phyloP scores from a whole-genome alignment of 2,797 vertebrate genomes.

The Leptoclinus maculatus region DNA sequence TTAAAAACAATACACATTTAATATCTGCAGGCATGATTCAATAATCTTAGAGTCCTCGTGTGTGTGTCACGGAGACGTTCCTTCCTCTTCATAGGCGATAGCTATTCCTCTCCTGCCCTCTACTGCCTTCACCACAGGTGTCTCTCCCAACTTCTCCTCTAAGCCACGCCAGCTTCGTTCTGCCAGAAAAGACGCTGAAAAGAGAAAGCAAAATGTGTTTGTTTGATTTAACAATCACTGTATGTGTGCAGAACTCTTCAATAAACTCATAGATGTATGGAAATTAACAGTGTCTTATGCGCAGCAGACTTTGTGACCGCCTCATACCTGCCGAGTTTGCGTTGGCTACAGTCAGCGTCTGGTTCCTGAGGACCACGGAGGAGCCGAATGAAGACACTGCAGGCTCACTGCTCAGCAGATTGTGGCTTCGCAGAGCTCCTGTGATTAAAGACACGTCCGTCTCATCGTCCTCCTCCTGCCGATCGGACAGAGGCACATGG shows the following conservation, averaged over 20 bases:
- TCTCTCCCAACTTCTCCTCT: conserved; percentile 91
- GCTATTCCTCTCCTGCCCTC: conserved; percentile 93
- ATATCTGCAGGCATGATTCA: conserved; percentile 6
- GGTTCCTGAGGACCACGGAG: conserved; percentile 82
- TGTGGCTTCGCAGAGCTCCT: conserved; percentile 84
- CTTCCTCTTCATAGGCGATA: conserved; percentile 94
- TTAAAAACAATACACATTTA: conserved; percentile 2
- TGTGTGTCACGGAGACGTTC: conserved; percentile 22
- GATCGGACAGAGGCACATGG: conserved; percentile 83
- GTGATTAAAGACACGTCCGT: conserved; percentile 92
- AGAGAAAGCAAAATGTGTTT: conserved; percentile 8
- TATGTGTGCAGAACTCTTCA: background rate
- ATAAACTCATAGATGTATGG: background rate
- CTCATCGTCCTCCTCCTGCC: conserved; percentile 72
- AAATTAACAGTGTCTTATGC: background rate
- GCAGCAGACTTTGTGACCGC: background rate
- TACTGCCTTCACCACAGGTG: conserved; percentile 86
- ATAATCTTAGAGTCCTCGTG: background rate
- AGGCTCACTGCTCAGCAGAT: conserved; percentile 34
- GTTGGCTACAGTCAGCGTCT: conserved; percentile 79
- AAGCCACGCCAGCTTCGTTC: conserved; percentile 92
- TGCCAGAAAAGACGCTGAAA: conserved; percentile 90
- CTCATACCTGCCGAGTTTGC: conserved; percentile 83
- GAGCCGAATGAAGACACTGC: conserved; percentile 10
- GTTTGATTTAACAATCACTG: background rate